Percentiles rank a stretch among this genome's conserved stretches.
Evolutionary conservation across 2,888 invertebrate genomes (phyloP).

Genomic region (Oligia fasciuncula): DNA sequence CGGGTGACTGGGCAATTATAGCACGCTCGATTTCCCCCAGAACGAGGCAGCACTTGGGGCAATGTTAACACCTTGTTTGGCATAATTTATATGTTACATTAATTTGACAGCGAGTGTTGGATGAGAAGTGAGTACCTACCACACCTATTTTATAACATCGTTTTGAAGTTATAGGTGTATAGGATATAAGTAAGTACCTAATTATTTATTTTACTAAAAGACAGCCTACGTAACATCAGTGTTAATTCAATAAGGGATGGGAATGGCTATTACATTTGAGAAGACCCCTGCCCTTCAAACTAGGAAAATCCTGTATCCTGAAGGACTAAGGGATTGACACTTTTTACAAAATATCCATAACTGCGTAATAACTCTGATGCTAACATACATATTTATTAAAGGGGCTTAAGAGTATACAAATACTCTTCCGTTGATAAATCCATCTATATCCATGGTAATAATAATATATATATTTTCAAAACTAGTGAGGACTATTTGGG

Average conservation of each 20-base stretch:
- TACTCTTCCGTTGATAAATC: not conserved
- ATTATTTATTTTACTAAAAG: too few relatives aligned
- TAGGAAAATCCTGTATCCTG: too few relatives aligned
- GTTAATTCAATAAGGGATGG: too few relatives aligned
- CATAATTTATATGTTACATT: constrained; percentile 33
- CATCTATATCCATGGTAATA: not conserved
- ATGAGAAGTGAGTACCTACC: constrained; percentile 1
- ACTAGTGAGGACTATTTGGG: not conserved
- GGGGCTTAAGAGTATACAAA: not conserved
- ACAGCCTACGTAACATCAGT: too few relatives aligned
- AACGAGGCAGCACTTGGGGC: constrained; percentile 29
- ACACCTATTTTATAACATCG: not conserved
- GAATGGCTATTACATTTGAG: too few relatives aligned
- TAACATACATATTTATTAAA: too few relatives aligned
- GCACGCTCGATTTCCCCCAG: constrained; percentile 58
- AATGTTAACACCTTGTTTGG: constrained; percentile 50
- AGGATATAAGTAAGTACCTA: not conserved
- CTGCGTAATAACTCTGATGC: too few relatives aligned
- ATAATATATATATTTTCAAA: not conserved
- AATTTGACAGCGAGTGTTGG: constrained; percentile 25
- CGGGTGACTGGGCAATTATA: constrained; percentile 56
- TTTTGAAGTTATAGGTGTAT: not conserved
- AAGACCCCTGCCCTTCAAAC: too few relatives aligned
- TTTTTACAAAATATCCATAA: too few relatives aligned
- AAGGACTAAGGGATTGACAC: too few relatives aligned